Evolutionary conservation across 2,113 vertebrate genomes (phyloP).

Genomic region (Neodontobutis hainanensis): DNA sequence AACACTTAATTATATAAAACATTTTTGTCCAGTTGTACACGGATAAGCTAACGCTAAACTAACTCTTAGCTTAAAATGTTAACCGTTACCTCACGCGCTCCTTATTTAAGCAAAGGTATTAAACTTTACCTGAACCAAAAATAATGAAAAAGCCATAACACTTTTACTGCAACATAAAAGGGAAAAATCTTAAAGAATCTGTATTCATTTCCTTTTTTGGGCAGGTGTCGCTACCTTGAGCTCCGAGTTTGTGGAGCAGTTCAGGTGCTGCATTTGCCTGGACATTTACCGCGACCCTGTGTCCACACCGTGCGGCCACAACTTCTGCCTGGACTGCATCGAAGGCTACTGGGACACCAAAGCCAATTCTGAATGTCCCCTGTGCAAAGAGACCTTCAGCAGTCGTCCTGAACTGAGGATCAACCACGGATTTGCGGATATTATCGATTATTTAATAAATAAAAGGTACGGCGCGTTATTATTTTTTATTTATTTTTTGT

Average conservation of each 20-base stretch:
- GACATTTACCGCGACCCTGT: constrained; percentile 42
- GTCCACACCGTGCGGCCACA: constrained; percentile 51
- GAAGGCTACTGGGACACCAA: constrained; percentile 22
- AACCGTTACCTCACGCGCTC: too few relatives aligned
- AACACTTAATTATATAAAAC: too few relatives aligned
- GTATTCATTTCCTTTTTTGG: too few relatives aligned
- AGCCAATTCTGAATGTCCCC: constrained; percentile 13
- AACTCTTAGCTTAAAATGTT: too few relatives aligned
- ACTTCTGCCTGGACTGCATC: constrained; percentile 49
- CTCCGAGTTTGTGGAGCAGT: constrained; percentile 17
- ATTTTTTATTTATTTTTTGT: too few relatives aligned
- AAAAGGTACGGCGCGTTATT: background rate
- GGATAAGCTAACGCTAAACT: too few relatives aligned
- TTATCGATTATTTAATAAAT: background rate
- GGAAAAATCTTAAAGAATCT: too few relatives aligned
- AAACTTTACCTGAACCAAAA: too few relatives aligned
- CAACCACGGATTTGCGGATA: background rate
- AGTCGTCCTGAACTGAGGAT: background rate
- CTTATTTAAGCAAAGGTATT: too few relatives aligned
- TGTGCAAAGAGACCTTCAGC: constrained; percentile 34
- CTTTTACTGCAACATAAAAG: too few relatives aligned
- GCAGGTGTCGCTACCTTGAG: constrained; percentile 1
- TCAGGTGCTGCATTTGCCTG: constrained; percentile 68
- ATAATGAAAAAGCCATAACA: too few relatives aligned
- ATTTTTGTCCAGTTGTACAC: too few relatives aligned